Conservation (phyloP, 2,888 invertebrate species). For the Branchellion lobata region DNA sequence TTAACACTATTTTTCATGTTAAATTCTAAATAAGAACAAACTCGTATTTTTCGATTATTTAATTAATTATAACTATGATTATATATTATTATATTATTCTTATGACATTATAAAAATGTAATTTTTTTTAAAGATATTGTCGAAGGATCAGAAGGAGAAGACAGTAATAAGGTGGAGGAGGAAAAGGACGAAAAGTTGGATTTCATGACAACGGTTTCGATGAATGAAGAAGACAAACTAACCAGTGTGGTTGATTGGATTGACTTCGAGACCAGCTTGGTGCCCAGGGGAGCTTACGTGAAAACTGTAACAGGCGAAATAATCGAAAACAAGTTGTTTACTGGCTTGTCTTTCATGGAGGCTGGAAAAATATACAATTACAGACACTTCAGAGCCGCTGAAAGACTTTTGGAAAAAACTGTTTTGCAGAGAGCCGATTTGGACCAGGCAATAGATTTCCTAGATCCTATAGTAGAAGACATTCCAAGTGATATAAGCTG, state of each 20-base stretch:
- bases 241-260: slow-evolving; percentile 61
- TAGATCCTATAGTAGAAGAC: slow-evolving; percentile 79
- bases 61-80: too few relatives aligned
- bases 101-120: too few relatives aligned
- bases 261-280: slow-evolving; percentile 69
- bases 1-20: too few relatives aligned
- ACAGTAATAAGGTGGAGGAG: slow-evolving; percentile 12
- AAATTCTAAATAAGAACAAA: too few relatives aligned
- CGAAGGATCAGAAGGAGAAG: background rate
- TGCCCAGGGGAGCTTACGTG: slow-evolving; percentile 77
- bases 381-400: slow-evolving; percentile 71
- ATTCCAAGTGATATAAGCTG: slow-evolving; percentile 73
- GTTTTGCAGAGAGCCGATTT: slow-evolving; percentile 76
- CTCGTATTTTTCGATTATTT: too few relatives aligned
- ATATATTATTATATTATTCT: too few relatives aligned
- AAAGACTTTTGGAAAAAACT: slow-evolving; percentile 70
- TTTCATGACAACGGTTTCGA: slow-evolving; percentile 51
- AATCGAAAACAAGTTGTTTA: slow-evolving; percentile 68
- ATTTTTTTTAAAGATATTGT: background rate
- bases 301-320: slow-evolving; percentile 74
- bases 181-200: slow-evolving; percentile 19
- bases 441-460: slow-evolving; percentile 81
- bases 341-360: slow-evolving; percentile 66
- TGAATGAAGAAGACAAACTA: slow-evolving; percentile 63
- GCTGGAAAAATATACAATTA: slow-evolving; percentile 74